These are phyloP conservation scores for Oxyruncus cristatus DNA, from an alignment of 2,113 vertebrate genomes.

Conservation along the genomic window DNA sequence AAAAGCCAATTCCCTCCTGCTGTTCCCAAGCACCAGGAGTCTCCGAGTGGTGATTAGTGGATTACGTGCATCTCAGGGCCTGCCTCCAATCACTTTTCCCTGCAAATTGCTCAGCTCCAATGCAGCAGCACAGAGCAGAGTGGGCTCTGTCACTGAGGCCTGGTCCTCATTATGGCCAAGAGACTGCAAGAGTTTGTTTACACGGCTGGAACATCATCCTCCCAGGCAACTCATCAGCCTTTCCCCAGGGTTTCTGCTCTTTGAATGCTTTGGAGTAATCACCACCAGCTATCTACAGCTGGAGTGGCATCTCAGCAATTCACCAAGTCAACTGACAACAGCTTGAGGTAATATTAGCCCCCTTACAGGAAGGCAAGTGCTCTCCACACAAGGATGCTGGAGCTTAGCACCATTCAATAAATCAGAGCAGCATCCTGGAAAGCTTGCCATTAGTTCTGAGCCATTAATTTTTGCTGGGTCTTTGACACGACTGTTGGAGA, in stretches of 20 bases:
- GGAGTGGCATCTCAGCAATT: conserved; percentile 74
- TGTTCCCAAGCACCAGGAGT: conserved; percentile 54
- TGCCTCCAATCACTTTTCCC: conserved; percentile 75
- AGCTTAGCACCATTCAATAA: conserved; percentile 77
- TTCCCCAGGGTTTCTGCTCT: conserved; percentile 73
- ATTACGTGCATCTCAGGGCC: conserved; percentile 72
- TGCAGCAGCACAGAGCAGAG: conserved; percentile 69
- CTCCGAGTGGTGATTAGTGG: conserved; percentile 72
- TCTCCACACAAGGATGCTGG: conserved; percentile 72
- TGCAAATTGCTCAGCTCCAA: conserved; percentile 74
- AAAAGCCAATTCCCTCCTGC: conserved; percentile 65
- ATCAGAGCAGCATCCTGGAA: conserved; percentile 74
- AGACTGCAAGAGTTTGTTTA: conserved; percentile 73
- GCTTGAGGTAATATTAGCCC: conserved; percentile 79
- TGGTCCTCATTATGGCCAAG: conserved; percentile 67
- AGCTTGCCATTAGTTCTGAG: conserved; percentile 74
- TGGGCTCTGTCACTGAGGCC: conserved; percentile 42
- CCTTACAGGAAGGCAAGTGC: conserved; percentile 73
- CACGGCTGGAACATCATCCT: conserved; percentile 61
- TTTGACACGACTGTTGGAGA: conserved; percentile 71
- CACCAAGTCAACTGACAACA: conserved; percentile 78
- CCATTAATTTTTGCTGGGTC: conserved; percentile 75
- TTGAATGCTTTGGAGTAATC: conserved; percentile 79
- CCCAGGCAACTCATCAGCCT: conserved; percentile 68
- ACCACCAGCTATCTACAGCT: conserved; percentile 69